Evolutionary conservation across 2,888 invertebrate species (phyloP), one percentile per base, ranked within the genome.

Genomic region (Hydraecia micacea): DNA sequence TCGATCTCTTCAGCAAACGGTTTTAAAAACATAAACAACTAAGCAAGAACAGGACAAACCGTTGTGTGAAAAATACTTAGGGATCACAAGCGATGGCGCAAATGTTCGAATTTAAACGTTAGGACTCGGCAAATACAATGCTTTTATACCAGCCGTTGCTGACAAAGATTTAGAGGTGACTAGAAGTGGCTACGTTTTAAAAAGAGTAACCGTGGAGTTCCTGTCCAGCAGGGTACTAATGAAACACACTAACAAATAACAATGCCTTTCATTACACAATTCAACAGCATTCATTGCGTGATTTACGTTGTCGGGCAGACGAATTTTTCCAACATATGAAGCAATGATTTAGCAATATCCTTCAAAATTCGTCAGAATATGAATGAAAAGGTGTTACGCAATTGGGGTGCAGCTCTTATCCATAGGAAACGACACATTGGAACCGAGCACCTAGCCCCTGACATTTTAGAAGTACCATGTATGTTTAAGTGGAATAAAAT

Each of bases 81-180:
- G 52, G 75, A 83, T 86, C 67, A 74, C 69, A 28, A 63, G 60
- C 85, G 46, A 68, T 11, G 62, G 72, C 73, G 80, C 74, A 73
- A 85, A 81, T 65, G 67, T 62, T 75, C 58, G 18, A 75, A 76
- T 75, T 73, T 84, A 84, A 86, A 73, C 80, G 75, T 60, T 83
- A 71, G 55, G 42, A 65, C 49, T 77, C 73, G 9, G 72, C 67
- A 84, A 86, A 88, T 84, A 87, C 71, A 86, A 77, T 71, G 77
- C 81, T 80, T 77, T 76, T 71, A 86, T 32, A 66, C 46, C 84
- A 79, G 70, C 70, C 73, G 74, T 65, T 71, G 36, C 46, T 9
- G 25, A 70, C 81, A 11, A 2, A 2, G 73, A 76, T 63, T 8
- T 74, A 69, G 21, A 1, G 0, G 1, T 3, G 8, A n/a, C 70